Conservation (phyloP, 2,888 invertebrate genomes). For the Xanthia icteritia region DNA sequence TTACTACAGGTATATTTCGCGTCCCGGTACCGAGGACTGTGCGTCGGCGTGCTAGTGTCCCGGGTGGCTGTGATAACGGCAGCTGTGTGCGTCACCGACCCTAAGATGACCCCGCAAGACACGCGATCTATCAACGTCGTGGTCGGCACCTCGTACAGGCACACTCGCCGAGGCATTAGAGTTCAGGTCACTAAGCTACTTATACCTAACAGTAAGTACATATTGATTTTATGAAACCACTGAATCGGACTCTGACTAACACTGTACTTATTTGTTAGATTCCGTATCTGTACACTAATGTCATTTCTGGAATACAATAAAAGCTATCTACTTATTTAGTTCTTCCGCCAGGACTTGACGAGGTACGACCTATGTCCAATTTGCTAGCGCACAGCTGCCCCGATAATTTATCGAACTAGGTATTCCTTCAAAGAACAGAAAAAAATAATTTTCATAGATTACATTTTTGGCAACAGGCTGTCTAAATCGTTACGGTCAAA, state of each 20-base stretch:
- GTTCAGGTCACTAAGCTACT: slow-evolving; percentile 83
- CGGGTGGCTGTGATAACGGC: slow-evolving; percentile 81
- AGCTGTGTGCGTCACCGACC: slow-evolving; percentile 81
- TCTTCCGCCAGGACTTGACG: too few species aligned
- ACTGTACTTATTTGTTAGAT: background rate
- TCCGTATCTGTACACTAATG: background rate
- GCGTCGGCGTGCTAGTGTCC: slow-evolving; percentile 80
- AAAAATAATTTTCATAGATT: too few species aligned
- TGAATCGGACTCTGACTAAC: background rate
- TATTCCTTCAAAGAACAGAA: too few species aligned
- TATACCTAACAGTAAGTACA: slow-evolving; percentile 80
- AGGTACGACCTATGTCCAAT: too few species aligned
- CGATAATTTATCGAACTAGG: too few species aligned
- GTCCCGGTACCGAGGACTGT: slow-evolving; percentile 82
- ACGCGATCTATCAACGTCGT: slow-evolving; percentile 80
- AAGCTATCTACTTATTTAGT: too few species aligned
- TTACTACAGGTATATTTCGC: slow-evolving; percentile 78
- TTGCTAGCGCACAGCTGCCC: too few species aligned
- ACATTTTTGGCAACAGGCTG: too few species aligned
- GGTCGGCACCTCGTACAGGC: slow-evolving; percentile 78
- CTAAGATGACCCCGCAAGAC: slow-evolving; percentile 65
- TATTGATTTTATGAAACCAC: background rate
- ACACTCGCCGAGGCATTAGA: slow-evolving; percentile 82
- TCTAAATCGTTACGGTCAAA: too few species aligned
- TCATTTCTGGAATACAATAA: background rate